Conservation (phyloP, 2,113 vertebrate species). For the Onychorhynchus coronatus region DNA sequence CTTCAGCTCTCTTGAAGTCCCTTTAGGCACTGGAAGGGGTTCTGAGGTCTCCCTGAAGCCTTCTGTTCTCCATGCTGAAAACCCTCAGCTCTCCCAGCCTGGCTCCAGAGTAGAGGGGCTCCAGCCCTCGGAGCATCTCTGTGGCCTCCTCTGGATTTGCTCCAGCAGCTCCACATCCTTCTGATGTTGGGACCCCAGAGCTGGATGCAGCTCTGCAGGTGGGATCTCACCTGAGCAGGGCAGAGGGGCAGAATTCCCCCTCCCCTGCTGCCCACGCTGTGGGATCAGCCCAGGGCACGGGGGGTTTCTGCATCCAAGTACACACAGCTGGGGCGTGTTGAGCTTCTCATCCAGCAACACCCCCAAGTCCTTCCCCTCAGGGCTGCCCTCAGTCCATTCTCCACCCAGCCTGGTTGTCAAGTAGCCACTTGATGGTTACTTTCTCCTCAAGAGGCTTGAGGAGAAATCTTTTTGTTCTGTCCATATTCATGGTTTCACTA, state of each 20-base stretch:
- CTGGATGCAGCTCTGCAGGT: background rate
- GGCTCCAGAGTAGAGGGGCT: background rate
- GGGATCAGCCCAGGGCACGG: background rate
- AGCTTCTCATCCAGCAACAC: background rate
- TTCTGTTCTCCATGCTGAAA: background rate
- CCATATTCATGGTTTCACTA: fast-evolving
- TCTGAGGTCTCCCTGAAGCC: fast-evolving
- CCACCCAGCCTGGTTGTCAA: background rate
- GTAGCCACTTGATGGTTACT: background rate
- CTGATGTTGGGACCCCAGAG: background rate
- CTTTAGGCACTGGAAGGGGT: background rate
- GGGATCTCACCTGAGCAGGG: background rate
- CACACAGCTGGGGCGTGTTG: fast-evolving
- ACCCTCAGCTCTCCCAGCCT: background rate
- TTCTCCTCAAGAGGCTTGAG: fast-evolving
- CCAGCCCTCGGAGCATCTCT: fast-evolving
- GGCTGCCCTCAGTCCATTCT: background rate
- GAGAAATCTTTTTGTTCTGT: background rate
- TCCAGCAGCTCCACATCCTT: background rate
- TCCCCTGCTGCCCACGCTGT: background rate
- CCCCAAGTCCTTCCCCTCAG: background rate
- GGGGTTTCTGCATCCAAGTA: background rate
- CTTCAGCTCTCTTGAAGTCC: background rate
- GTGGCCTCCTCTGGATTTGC: fast-evolving
- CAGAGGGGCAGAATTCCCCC: background rate